Conservation (phyloP, 2,888 invertebrate species). For the Eupithecia subfuscata region DNA sequence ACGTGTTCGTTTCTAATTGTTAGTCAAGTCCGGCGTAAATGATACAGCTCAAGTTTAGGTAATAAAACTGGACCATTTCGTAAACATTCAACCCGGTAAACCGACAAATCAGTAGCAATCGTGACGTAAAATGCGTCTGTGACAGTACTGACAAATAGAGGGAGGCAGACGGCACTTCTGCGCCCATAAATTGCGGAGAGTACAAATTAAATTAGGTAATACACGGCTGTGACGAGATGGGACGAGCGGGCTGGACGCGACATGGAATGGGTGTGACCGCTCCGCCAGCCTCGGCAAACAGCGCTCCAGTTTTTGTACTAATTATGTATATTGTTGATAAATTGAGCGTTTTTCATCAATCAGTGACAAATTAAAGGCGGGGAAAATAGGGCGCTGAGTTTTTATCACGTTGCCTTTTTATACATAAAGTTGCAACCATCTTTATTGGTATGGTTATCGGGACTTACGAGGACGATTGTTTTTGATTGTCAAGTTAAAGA, state of each 20-base stretch:
- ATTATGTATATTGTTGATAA: constrained; percentile 36
- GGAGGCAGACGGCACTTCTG: constrained; percentile 72
- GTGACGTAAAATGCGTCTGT: constrained; percentile 40
- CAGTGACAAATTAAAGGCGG: constrained; percentile 23
- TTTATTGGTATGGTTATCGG: not conserved
- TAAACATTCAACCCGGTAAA: constrained; percentile 23
- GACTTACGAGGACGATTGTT: not conserved
- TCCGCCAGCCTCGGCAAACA: constrained; percentile 41
- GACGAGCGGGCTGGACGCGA: constrained; percentile 71
- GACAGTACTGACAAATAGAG: constrained; percentile 65
- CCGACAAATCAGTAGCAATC: constrained; percentile 38
- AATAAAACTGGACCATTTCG: constrained; percentile 1
- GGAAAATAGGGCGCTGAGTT: constrained; percentile 2
- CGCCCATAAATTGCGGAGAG: constrained; percentile 78
- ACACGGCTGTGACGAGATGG: constrained; percentile 78
- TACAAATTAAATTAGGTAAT: constrained; percentile 84
- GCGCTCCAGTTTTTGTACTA: constrained; percentile 37
- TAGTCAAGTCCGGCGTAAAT: not conserved
- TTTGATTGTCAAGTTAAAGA: not conserved
- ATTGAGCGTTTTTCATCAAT: constrained; percentile 35
- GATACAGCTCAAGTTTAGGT: not conserved
- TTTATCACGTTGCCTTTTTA: constrained; percentile 5
- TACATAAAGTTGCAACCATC: not conserved
- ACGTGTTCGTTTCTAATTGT: not conserved
- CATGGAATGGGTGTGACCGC: constrained; percentile 80